Percentiles rank a stretch among this genome's conserved stretches.
Evolutionary conservation across 2,797 vertebrate genomes (phyloP).

Genomic region (Numenius phaeopus): DNA sequence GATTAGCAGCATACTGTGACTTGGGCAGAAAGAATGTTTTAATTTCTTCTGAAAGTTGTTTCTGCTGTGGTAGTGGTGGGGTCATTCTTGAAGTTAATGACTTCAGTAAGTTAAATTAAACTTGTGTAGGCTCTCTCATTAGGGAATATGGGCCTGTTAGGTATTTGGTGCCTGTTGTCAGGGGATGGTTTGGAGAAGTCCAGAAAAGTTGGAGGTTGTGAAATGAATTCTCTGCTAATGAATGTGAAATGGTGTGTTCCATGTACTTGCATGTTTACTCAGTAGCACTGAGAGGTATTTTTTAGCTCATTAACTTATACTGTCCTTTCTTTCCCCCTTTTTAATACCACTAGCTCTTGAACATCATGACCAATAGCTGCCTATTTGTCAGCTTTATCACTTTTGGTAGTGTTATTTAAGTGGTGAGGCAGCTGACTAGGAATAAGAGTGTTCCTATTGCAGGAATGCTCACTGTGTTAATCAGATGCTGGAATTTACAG

Average conservation of each 20-base stretch:
- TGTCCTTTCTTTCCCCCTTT: not conserved
- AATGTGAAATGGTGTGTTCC: not conserved
- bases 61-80: not conserved
- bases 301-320: not conserved
- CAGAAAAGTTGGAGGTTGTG: not conserved
- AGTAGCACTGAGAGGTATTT: not conserved
- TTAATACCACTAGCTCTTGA: not conserved
- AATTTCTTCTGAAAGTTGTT: not conserved
- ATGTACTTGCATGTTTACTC: not conserved
- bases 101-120: not conserved
- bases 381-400: not conserved
- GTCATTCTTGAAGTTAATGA: not conserved
- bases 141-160: not conserved
- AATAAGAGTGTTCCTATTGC: not conserved
- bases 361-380: not conserved
- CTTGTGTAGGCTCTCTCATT: not conserved
- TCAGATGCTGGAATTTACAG: not conserved
- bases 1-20: not conserved
- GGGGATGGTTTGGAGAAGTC: not conserved
- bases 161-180: not conserved
- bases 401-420: not conserved
- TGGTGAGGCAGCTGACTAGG: not conserved
- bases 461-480: not conserved
- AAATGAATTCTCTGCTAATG: not conserved
- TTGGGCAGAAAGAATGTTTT: not conserved